Evolutionary conservation across 2,888 invertebrate genomes (phyloP).

Genomic region (Coleophora flavipennella): DNA sequence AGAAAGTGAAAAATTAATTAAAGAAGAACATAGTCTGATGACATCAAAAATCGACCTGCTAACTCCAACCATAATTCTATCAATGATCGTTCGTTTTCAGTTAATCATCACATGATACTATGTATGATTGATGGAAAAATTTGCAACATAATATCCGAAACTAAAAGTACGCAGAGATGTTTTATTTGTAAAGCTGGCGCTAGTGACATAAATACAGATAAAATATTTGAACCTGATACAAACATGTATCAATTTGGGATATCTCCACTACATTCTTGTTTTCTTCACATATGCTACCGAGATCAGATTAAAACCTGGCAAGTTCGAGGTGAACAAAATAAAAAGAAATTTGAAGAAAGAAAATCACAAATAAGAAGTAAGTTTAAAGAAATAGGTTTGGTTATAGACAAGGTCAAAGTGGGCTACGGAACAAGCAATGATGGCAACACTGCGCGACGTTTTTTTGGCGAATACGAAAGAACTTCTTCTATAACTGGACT

Average conservation of each 20-base stretch:
- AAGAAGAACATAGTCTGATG: background rate
- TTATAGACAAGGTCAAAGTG: slow-evolving; percentile 6
- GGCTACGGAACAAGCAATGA: slow-evolving; percentile 6
- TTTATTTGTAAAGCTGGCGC: slow-evolving; percentile 1
- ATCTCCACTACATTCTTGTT: slow-evolving; percentile 2
- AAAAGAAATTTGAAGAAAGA: background rate
- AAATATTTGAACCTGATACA: background rate
- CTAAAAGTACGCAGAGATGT: slow-evolving; percentile 6
- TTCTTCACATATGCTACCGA: slow-evolving; percentile 1
- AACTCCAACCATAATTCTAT: too few relatives aligned
- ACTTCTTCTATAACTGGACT: slow-evolving; percentile 1
- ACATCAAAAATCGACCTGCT: background rate
- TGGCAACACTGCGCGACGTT: slow-evolving; percentile 6
- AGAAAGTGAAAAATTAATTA: background rate
- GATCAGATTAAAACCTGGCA: background rate
- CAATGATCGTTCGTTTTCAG: too few relatives aligned
- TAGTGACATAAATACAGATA: slow-evolving; percentile 3
- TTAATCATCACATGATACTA: background rate
- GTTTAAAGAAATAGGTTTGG: background rate
- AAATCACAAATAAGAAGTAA: background rate
- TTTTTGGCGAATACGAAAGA: slow-evolving; percentile 1
- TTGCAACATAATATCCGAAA: slow-evolving; percentile 5
- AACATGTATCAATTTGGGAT: slow-evolving; percentile 1
- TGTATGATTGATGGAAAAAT: slow-evolving; percentile 10
- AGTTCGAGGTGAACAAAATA: slow-evolving; percentile 2